Conservation (phyloP, 2,888 invertebrate species). For the Diachrysia chrysitis region DNA sequence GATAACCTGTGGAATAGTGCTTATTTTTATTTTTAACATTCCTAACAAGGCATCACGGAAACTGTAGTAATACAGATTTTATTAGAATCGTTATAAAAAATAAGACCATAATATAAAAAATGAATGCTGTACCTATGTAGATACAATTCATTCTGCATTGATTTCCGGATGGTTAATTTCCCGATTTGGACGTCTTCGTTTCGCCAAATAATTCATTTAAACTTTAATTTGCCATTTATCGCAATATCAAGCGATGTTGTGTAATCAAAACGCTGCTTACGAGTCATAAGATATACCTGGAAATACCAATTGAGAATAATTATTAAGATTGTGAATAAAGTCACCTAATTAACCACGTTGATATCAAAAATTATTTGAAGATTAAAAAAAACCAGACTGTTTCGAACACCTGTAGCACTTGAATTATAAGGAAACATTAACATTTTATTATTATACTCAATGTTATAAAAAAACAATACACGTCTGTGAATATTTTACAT, state of each 20-base stretch:
- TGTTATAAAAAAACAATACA: not conserved
- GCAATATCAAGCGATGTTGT: not conserved
- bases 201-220: not conserved
- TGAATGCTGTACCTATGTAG: not conserved
- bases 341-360: not conserved
- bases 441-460: too few relatives aligned
- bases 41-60: not conserved
- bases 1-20: not conserved
- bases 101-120: not conserved
- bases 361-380: not conserved
- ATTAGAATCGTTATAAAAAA: not conserved
- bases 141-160: not conserved
- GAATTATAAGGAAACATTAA: too few relatives aligned
- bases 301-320: not conserved
- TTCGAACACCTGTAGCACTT: too few relatives aligned
- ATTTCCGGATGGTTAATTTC: conserved; percentile 2
- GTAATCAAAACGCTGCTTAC: not conserved
- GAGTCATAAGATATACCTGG: not conserved
- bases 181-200: not conserved
- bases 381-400: too few relatives aligned
- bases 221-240: not conserved
- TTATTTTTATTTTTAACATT: not conserved
- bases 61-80: not conserved
- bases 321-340: not conserved
- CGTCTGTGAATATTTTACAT: not conserved